Base-by-base conservation (phyloP, 2,113 vertebrate genomes). In the Uropsilus gracilis region DNA sequence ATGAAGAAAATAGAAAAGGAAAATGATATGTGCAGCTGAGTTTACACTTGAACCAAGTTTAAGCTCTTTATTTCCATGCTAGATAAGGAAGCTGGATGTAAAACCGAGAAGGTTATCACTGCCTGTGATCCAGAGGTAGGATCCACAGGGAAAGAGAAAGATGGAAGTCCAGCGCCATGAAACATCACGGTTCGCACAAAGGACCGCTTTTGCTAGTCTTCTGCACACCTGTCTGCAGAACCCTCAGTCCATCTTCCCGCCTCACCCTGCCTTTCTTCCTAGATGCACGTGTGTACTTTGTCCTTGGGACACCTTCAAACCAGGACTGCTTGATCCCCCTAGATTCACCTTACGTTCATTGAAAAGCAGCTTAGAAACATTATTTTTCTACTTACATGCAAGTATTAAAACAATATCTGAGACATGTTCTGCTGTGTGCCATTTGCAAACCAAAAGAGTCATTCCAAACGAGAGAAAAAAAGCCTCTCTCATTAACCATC, bases 231-330 rank as follows among this genome's bases (percentile, higher is more conserved):
- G 44, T 64, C 53, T 64, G 8, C 53, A 48, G 53, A 37, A 1
- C 17, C 34, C 28, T 88, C 34, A 7, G 55, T 3, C 3, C 3
- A 3, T 18, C 75, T 34, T n/a, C 22, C 46, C 66, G 37, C 0
- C 0, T 6, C 24, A 30, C 9, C 22, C 28, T 13, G 57, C 50
- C 71, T 30, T 14, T 32, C 78, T 5, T 39, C 24, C 13, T 22
- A 8, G 0, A 34, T 22, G 11, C 34, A 28, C 1, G 22, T 17
- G 13, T 5, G 32, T 6, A 44, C 86, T 20, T 8, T 8, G 16
- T 30, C 68, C 69, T 10, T 0, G 9, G 24, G 46, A 71, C 71
- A 64, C 13, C 0, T 3, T 57, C 68, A 68, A 26, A 3, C 13
- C 9, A 9, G 0, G 0, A 2, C 59, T 71, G 59, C 66, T 88